Conservation (phyloP, 2,113 vertebrate species). For the Chloebia gouldiae region DNA sequence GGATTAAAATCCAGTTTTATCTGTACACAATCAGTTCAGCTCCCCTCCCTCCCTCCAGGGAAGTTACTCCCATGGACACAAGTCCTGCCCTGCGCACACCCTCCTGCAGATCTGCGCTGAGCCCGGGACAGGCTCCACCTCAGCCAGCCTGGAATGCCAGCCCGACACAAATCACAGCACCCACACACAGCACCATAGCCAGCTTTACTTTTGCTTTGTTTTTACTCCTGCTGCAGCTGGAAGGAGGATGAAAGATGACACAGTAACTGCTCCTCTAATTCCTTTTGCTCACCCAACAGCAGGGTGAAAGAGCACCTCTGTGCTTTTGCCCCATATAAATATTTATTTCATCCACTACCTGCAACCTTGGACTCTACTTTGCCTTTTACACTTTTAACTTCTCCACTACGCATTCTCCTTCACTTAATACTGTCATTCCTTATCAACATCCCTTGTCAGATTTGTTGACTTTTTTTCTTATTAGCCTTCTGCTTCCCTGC, state of each 20-base stretch:
- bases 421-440: not conserved
- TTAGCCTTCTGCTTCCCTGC: not conserved
- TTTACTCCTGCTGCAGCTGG: not conserved
- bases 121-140: not conserved
- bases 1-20: not conserved
- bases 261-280: not conserved
- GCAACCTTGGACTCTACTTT: not conserved
- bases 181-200: not conserved
- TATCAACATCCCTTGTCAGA: not conserved
- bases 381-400: not conserved
- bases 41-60: accelerated
- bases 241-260: not conserved
- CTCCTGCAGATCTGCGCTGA: accelerated
- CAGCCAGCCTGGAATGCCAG: not conserved
- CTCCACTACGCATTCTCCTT: not conserved
- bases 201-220: not conserved
- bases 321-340: not conserved
- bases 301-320: not conserved
- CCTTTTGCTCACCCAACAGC: not conserved
- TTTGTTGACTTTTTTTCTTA: not conserved
- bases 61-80: too few relatives aligned
- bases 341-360: not conserved
- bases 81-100: not conserved
- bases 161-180: not conserved
- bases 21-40: not conserved